Evolutionary conservation across 2,113 vertebrate genomes (phyloP).

Genomic region (Hippocampus barbouri): DNA sequence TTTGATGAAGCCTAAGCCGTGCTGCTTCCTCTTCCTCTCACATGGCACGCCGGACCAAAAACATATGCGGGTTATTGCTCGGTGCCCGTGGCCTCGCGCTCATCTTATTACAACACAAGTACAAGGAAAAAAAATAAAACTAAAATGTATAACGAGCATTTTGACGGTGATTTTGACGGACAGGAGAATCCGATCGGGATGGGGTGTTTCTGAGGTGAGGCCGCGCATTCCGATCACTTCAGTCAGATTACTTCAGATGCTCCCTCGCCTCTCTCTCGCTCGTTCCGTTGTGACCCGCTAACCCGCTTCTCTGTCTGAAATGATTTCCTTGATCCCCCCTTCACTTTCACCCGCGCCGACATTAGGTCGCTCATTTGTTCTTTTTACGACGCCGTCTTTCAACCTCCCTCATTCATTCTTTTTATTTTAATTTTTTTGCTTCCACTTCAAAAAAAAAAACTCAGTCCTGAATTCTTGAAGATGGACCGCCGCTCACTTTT

Average conservation of each 20-base stretch:
- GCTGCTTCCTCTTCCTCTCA: neutral
- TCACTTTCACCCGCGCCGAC: constrained; percentile 27
- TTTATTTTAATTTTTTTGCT: constrained; percentile 1
- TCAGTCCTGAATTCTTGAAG: neutral
- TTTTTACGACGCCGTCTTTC: constrained; percentile 9
- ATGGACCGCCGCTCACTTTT: neutral
- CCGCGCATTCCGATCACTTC: constrained; percentile 28
- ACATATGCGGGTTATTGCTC: constrained; percentile 14
- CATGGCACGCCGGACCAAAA: neutral
- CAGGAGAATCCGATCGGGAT: constrained; percentile 28
- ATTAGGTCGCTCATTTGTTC: constrained; percentile 10
- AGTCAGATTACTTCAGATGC: constrained; percentile 38
- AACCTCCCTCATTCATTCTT: neutral
- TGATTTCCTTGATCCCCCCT: constrained; percentile 48
- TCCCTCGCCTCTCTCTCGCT: constrained; percentile 17
- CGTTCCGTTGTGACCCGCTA: constrained; percentile 27
- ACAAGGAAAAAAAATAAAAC: neutral
- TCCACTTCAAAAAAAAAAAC: constrained; percentile 12
- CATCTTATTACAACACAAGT: neutral
- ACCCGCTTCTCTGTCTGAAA: constrained; percentile 41
- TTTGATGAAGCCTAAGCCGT: neutral
- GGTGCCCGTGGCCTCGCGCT: constrained; percentile 22
- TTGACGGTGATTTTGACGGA: constrained; percentile 6
- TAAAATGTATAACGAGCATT: neutral
- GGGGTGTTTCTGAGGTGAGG: constrained; percentile 50